Conservation (phyloP, 2,797 vertebrate species). For the Loriculus beryllinus region DNA sequence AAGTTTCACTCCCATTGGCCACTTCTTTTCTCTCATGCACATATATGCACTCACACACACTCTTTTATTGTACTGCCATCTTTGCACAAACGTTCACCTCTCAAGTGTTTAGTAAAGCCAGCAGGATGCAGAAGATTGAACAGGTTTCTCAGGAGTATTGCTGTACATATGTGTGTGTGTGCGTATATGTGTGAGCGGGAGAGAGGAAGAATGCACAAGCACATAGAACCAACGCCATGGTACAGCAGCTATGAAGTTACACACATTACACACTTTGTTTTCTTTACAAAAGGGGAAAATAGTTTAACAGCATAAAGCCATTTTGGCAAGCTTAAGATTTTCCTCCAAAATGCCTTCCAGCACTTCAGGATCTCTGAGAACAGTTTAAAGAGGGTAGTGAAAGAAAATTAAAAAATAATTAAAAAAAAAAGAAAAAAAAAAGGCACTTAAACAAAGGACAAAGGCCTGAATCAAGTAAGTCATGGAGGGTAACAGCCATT, state of each 20-base stretch:
- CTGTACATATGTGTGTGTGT: neutral
- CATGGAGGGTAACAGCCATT: slow-evolving; percentile 68
- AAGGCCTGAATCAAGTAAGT: slow-evolving; percentile 78
- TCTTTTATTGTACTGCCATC: slow-evolving; percentile 38
- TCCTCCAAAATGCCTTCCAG: slow-evolving; percentile 70
- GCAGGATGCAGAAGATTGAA: neutral
- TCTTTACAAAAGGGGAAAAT: slow-evolving; percentile 54
- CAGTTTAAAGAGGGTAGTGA: slow-evolving; percentile 52
- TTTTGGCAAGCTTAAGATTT: slow-evolving; percentile 69
- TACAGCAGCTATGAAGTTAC: slow-evolving; percentile 66
- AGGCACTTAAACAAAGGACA: slow-evolving; percentile 82
- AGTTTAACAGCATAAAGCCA: slow-evolving; percentile 69
- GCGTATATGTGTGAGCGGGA: neutral
- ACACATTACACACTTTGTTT: slow-evolving; percentile 24
- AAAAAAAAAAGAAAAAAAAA: neutral
- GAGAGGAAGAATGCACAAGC: slow-evolving; percentile 35
- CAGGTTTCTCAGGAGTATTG: slow-evolving; percentile 31
- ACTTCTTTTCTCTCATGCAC: slow-evolving; percentile 16
- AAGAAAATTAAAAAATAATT: neutral
- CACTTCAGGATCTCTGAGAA: slow-evolving; percentile 75
- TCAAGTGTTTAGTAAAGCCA: slow-evolving; percentile 1
- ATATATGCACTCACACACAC: neutral
- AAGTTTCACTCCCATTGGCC: neutral
- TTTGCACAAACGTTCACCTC: neutral
- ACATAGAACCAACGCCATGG: slow-evolving; percentile 55